Base-by-base conservation (phyloP, 2,797 vertebrate species). In the Channa striata region DNA sequence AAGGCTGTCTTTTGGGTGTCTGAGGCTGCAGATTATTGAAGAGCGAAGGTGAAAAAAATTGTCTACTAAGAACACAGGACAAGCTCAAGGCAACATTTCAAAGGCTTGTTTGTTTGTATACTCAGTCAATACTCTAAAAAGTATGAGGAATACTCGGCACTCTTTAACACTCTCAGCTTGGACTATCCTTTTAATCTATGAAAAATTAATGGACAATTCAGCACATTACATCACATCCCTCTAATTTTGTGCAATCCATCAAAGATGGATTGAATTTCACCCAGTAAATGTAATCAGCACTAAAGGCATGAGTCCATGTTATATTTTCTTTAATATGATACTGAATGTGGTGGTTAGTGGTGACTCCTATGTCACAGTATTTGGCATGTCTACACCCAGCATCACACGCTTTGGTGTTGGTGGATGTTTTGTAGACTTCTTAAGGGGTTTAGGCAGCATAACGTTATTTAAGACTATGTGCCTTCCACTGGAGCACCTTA, bases 391-490 rank as follows among this genome's bases (percentile, higher is more conserved):
- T 9, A 42, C 54, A 70, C 54, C 8, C 54, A 17, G 17, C 59
- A 25, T 59, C 68, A 48, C 9, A 21, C 59, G 46, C 23, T 33
- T 14, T 42, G 43, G 50, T 54, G 58, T 75, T 46, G 71, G 43
- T 75, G 56, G 71, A 69, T 84, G 60, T 78, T 81, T 68, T 74
- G 77, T 44, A 65, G 77, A 80, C 67, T 78, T 53, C 85, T 83
- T 65, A 42, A 14, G 21, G 75, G 71, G 68, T 76, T 83, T 68
- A 77, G 65, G 74, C 66, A 44, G 74, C 64, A 66, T 74, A 74
- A 85, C 73, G 73, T 70, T 79, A 87, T 80, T 64, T 73, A 82
- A 82, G 81, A 74, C 73, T 72, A 48, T 82, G 71, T 86, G 84
- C 63, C 72, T 72, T 78, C 69, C 68, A 66, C 66, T 72, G 73